Percentiles rank a stretch among this genome's conserved stretches.
phyloP scores from a whole-genome alignment of 2,113 vertebrate species.

The Cyanocitta stelleri region DNA sequence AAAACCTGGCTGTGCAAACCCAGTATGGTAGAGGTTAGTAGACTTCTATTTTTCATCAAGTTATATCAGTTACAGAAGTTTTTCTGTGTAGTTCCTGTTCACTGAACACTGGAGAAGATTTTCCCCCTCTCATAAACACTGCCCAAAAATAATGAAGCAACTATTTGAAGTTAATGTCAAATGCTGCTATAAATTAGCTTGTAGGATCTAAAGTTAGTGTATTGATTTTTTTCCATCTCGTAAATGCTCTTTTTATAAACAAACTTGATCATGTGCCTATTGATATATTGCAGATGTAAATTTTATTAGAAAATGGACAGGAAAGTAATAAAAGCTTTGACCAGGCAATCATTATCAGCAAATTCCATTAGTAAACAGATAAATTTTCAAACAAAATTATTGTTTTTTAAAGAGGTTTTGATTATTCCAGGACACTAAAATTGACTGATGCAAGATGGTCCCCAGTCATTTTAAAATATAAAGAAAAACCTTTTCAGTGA shows the following conservation, averaged over 20 bases:
- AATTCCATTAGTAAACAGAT: background rate
- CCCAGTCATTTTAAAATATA: background rate
- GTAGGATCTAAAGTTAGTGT: background rate
- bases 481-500: background rate
- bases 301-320: conserved; percentile 30
- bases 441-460: background rate
- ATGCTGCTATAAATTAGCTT: background rate
- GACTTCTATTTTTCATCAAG: background rate
- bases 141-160: background rate
- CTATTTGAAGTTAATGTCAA: background rate
- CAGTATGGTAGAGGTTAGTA: background rate
- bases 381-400: background rate
- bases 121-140: background rate
- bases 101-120: background rate
- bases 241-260: background rate
- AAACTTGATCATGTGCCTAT: background rate
- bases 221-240: conserved; percentile 9
- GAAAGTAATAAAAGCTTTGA: conserved; percentile 15
- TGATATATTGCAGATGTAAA: conserved; percentile 10
- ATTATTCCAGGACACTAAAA: background rate
- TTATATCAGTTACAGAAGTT: background rate
- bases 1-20: background rate
- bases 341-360: background rate
- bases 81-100: background rate
- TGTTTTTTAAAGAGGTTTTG: background rate